Base-by-base conservation (phyloP, 2,888 invertebrate species). In the Epinotia bilunana region DNA sequence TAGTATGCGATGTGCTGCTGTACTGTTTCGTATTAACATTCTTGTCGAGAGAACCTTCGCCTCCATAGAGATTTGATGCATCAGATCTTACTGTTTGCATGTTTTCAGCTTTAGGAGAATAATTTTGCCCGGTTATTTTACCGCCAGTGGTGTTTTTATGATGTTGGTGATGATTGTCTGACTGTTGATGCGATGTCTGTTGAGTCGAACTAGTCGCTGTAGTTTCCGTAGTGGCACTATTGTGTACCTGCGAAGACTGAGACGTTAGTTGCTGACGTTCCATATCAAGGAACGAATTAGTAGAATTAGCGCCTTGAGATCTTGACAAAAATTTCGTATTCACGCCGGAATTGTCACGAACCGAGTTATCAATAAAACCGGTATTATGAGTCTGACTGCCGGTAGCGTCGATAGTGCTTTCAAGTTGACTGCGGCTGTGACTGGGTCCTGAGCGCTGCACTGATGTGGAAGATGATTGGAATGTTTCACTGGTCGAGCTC, bases 381-480 rank as follows among this genome's bases (percentile, higher is more conserved):
- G 94, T 94, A 77, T 94, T 90, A 18, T 90, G 84, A 57, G 92
- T 91, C 80, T 92, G 91, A 80, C 91, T 92, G 11, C 84, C 86
- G 49, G 90, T 87, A 43, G 93, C 91, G 80, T 93, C 90, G 73
- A 85, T 83, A 57, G 91, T 90, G 81, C 82, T 90, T 77, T 94
- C 92, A 81, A 91, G 85, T 80, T 93, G 90, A 77, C 86, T 91
- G 55, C 92, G 90, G 82, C 86, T 91, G 55, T 93, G 90, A 82
- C 83, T 90, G 76, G 92, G 88, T 72, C 87, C 90, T 62, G 92
- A 91, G 58, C 88, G 90, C 77, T 94, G 91, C 70, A 90, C 82
- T 63, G 94, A 92, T 68, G 90, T 87, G 28, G 93, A 91, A 18
- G 93, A 91, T 65, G 91, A 87, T 81, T 94, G 92, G 83, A 88